A percentile compares a stretch with the other conserved stretches of the same genome.
These are phyloP conservation scores for Limnothrissa miodon DNA, from an alignment of 2,113 vertebrate species.

Conservation along the genomic window DNA sequence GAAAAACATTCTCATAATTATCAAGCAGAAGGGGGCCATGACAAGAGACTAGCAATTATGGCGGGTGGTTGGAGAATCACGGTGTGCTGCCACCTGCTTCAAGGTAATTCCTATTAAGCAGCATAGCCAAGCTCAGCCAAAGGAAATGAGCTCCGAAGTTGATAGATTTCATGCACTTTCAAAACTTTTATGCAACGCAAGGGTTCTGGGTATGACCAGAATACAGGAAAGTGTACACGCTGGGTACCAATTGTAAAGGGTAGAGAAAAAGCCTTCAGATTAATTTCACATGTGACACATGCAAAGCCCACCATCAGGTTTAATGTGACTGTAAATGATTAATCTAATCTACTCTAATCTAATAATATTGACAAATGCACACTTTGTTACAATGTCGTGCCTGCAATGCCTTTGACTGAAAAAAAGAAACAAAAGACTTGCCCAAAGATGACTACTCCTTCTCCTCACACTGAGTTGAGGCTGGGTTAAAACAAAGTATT, in stretches of 20 bases:
- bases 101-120: conserved; percentile 17
- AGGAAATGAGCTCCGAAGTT: not conserved
- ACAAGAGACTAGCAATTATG: conserved; percentile 10
- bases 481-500: too few species aligned
- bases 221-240: not conserved
- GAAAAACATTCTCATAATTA: conserved; percentile 16
- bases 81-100: conserved; percentile 11
- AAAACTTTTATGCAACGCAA: not conserved
- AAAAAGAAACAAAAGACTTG: too few species aligned
- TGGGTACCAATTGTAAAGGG: not conserved
- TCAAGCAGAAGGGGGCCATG: conserved; percentile 17
- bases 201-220: not conserved
- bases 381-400: not conserved
- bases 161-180: not conserved
- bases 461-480: too few species aligned
- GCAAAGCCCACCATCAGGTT: not conserved
- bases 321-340: not conserved
- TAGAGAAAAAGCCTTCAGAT: too few species aligned
- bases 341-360: not conserved
- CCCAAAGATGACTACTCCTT: too few species aligned
- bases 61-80: not conserved
- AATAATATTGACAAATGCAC: not conserved
- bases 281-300: too few species aligned
- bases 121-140: not conserved
- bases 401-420: too few species aligned